Conservation (phyloP, 2,113 vertebrate species). For the Serilophus lunatus region DNA sequence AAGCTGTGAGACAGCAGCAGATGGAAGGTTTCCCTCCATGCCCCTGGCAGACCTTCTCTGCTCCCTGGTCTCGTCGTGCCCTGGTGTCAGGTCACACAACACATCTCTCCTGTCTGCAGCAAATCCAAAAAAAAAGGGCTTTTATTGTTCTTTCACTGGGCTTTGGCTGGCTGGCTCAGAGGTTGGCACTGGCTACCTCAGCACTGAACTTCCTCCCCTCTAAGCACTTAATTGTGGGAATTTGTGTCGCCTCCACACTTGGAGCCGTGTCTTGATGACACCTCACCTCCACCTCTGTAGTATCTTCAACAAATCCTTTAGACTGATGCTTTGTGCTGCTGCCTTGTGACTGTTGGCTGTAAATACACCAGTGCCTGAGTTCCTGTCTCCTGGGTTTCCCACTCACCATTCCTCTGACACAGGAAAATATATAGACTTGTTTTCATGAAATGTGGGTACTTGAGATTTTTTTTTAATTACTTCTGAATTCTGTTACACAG, state of each 20-base stretch:
- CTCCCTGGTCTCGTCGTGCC: background rate
- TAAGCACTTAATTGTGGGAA: background rate
- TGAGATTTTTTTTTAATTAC: background rate
- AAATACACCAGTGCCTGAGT: background rate
- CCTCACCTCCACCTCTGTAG: background rate
- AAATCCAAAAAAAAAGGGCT: background rate
- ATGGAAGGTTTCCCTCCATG: background rate
- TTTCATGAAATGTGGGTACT: background rate
- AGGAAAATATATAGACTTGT: background rate
- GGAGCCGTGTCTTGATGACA: background rate
- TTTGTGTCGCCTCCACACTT: background rate
- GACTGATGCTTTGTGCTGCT: conserved; percentile 4
- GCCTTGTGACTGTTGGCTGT: background rate
- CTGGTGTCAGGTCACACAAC: background rate
- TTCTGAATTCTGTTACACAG: background rate
- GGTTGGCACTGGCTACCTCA: background rate
- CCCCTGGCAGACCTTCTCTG: background rate
- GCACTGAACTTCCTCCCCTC: background rate
- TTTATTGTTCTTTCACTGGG: background rate
- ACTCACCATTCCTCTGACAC: background rate
- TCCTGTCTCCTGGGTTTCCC: background rate
- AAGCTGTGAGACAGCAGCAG: background rate
- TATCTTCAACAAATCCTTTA: background rate
- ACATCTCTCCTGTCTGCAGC: background rate
- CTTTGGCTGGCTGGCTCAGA: background rate